Evolutionary conservation across 1,140 invertebrate species (phyloP), one percentile per base, ranked within the genome.

Genomic region (Drosophila paulistorum): DNA sequence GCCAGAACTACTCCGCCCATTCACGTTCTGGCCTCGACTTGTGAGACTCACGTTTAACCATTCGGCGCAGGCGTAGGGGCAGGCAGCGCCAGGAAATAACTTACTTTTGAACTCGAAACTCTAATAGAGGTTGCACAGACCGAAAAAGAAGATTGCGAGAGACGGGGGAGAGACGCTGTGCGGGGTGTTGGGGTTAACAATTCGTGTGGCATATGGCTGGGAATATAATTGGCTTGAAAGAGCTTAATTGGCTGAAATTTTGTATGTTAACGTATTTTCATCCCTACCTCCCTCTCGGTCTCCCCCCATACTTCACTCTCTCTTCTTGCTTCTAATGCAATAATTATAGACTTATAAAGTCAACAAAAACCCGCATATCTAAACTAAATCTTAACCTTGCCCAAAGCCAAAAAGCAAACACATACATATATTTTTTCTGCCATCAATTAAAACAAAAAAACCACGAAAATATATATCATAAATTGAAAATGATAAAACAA

Each of bases 401-500:
- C 57, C 30, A 17, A 37, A 37, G 14, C 57, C 33, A 57, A 59
- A 17, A 37, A 57, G 4, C 17, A 41, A 64, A 45, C 42, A 45
- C n/a, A 45, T 7, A 20, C 45, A 39, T 3, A 51, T 10, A 23
- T 51, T 23, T 3, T 4, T 17, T 11, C 10, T 11, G 7, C 17
- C 9, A 55, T 68, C 76, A 78, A 78, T 78, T 78, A 76, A 64
- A 60, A 48, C 23, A 42, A 48, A 42, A 48, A 65, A 71, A 63
- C 67, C 41, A 39, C 11, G 57, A 73, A 35, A 10, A 37, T 37
- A 37, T 37, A 37, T 37, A 62, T 55, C 72, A 73, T 79, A 79
- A 86, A 86, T 86, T 86, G 79, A 79, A 73, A 87, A 82, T 87
- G 76, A 86, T 86, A 87, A 86, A 86, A 86, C 83, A 86, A 86